Conservation (phyloP, 1,140 invertebrate genomes). For the Lucilia cuprina region DNA sequence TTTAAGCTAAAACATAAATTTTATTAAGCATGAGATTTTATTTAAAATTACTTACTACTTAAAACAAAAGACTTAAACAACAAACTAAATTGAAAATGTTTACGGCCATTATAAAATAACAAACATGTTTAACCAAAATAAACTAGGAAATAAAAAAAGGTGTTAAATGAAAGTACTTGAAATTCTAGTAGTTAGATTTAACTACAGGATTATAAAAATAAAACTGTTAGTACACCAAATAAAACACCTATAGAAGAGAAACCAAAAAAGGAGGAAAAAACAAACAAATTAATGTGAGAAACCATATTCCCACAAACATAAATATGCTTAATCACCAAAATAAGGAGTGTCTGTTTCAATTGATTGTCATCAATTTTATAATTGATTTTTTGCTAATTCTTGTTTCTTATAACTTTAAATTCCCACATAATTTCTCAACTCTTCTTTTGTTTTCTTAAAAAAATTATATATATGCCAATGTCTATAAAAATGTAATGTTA, state of each 20-base stretch:
- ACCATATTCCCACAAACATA: background rate
- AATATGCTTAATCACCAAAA: background rate
- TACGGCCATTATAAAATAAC: background rate
- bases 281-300: background rate
- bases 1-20: no score
- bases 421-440: background rate
- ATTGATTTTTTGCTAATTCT: background rate
- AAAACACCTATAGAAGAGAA: background rate
- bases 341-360: background rate
- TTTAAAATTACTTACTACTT: background rate
- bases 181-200: background rate
- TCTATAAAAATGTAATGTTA: background rate
- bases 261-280: background rate
- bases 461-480: no score
- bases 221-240: background rate
- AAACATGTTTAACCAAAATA: background rate
- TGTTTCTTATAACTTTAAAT: background rate
- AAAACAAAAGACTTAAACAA: background rate
- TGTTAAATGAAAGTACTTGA: background rate
- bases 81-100: background rate
- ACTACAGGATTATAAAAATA: background rate
- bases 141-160: background rate
- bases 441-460: background rate
- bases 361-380: constrained; percentile 13
- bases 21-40: background rate